Base-by-base conservation (phyloP, 2,888 invertebrate genomes). In the Rhaphigaster nebulosa region DNA sequence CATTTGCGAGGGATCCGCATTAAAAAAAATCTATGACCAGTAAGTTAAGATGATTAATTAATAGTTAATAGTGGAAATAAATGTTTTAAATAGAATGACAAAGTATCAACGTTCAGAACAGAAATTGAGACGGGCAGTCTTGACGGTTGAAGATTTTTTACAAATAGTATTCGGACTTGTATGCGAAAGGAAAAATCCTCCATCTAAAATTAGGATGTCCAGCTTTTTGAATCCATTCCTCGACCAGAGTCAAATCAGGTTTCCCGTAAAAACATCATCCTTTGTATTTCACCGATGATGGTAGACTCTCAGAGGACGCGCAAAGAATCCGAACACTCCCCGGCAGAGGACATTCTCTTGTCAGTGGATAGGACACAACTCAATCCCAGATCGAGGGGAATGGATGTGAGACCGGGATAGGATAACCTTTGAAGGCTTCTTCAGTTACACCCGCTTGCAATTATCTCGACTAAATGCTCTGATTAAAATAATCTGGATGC, bases 321-420 rank as follows among this genome's bases (percentile, higher is more conserved):
- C 26, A 12, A 84, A 45, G 45, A 84, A 84, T 84, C 45, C 84
- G n/a, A 84, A 84, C n/a, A 45, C n/a, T 84, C 84, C 84, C 38
- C 38, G 70, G n/a, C 45, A n/a, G 84, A 45, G 45, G 45, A 45
- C 84, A 84, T 84, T 84, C 84, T 84, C 84, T 45, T 84, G 84
- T 84, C 84, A 84, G 41, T 6, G 26, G 38, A 4, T 45, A 26
- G 45, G 84, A 50, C 84, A 84, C 84, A 84, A 84, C 45, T 84
- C 84, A 84, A 84, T 84, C 84, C 45, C 13, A 18, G 20, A 84
- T 45, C n/a, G 8, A 6, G 70, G 38, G 20, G 20, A 23, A 38
- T 15, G 70, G 34, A 38, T 34, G 20, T 18, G 34, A 20, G 20
- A 8, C 34, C 20, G 20, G 38, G 34, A 34, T 38, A 1, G 70